A percentile compares a stretch with the other conserved stretches of the same genome.
Conservation (phyloP, 2,888 invertebrate genomes). For the Volucella inanis region DNA sequence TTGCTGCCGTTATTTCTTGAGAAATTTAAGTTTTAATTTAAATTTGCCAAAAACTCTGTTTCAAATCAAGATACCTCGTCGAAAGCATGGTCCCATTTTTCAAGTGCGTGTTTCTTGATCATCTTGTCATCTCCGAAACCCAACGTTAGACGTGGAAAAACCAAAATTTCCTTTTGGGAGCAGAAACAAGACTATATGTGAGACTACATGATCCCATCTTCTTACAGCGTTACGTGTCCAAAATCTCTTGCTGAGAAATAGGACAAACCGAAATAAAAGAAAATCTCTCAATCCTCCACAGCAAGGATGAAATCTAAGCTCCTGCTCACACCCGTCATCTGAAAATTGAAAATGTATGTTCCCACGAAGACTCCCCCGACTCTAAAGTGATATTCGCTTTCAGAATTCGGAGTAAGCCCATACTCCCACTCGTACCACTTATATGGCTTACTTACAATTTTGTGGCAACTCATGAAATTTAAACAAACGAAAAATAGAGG, state of each 20-base stretch:
- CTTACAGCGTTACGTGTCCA: slow-evolving; percentile 46
- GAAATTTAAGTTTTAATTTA: no score
- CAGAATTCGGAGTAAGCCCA: slow-evolving; percentile 40
- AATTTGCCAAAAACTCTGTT: no score
- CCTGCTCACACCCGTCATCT: slow-evolving; percentile 39
- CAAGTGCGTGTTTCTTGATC: slow-evolving; percentile 38
- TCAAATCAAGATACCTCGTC: neutral
- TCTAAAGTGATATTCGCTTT: slow-evolving; percentile 35
- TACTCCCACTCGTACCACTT: slow-evolving; percentile 2
- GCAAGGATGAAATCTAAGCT: slow-evolving; percentile 63
- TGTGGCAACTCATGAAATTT: slow-evolving; percentile 56
- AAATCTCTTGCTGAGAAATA: slow-evolving; percentile 24
- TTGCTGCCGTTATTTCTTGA: no score
- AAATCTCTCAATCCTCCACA: slow-evolving; percentile 24
- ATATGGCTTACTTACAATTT: slow-evolving; percentile 62
- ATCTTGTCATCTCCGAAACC: slow-evolving; percentile 53
- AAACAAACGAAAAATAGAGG: slow-evolving; percentile 19
- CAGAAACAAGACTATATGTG: slow-evolving; percentile 35
- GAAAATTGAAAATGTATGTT: slow-evolving; percentile 73
- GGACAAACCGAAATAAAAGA: neutral
- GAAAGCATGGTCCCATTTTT: slow-evolving; percentile 13
- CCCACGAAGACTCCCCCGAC: slow-evolving; percentile 66
- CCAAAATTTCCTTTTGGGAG: slow-evolving; percentile 17
- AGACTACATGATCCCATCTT: neutral
- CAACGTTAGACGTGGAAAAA: slow-evolving; percentile 51